Base-by-base conservation (phyloP, 1,140 invertebrate species). In the Sitophilus oryzae region DNA sequence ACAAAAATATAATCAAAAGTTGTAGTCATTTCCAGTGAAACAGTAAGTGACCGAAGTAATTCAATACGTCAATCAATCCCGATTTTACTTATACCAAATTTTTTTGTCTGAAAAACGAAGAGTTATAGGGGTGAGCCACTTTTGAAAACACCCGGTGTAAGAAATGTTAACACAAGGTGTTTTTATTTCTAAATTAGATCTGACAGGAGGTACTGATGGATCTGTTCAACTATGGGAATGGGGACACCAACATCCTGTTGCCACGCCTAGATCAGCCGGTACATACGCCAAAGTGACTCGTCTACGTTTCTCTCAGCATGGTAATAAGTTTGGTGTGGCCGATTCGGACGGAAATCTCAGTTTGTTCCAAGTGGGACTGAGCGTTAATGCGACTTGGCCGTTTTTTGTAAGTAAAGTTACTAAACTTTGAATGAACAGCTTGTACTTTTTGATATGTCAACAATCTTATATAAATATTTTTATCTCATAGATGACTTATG, bases 161-260 rank as follows among this genome's bases (percentile, higher is more conserved):
- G 9, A 10, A 19, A 42, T 11, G 16, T 19, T 6, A 16, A 18
- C 2, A 6, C 19, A 6, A 18, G 10, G 3, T 16, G 5, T 42
- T 18, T 34, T 52, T n/a, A 5, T 45, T 25, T 25, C 52, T 52
- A 25, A 55, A 68, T 37, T 62, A 93, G 93, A 99, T 77, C 73
- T 98, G 61, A 96, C 93, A 45, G 96, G 96, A 48, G 89, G 91
- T 46, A 90, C 96, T 70, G 96, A 99, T 79, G 96, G 96, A 9
- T 96, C 93, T 1, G 96, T 99, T 3, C 85, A 91, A 58, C 78
- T 99, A 53, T 98, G 95, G 93, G 95, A 99, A 76, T 99, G 95
- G 94, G 91, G 90, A 16, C 93, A 97, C 72, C 80, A 84, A 25
- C 87, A 91, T 53, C 85, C 90, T 10, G 86, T 99, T 6, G 87